Evolutionary conservation across 2,888 invertebrate species (phyloP).

Genomic region (Glyphotaelius pellucidus): DNA sequence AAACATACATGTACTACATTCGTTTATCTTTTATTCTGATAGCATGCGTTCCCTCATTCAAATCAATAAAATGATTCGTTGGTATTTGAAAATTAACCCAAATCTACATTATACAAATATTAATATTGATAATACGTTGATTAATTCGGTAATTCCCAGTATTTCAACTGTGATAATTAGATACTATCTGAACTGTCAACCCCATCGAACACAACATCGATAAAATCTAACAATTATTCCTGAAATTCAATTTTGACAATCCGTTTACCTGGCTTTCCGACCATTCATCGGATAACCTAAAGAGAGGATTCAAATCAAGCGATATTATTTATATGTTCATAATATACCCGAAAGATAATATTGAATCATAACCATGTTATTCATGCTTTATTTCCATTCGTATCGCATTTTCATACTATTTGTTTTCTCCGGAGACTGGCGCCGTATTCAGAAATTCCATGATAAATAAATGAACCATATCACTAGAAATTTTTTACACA

Average conservation of each 20-base stretch:
- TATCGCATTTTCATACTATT: not conserved
- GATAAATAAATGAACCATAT: not conserved
- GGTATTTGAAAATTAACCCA: not conserved
- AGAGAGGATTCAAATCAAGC: not conserved
- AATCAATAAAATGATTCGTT: not conserved
- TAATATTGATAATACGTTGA: not conserved
- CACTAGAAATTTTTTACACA: not conserved
- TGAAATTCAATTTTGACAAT: not conserved
- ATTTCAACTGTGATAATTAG: not conserved
- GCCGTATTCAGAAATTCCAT: not conserved
- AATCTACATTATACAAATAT: not conserved
- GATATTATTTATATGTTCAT: not conserved
- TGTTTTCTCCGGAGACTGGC: not conserved
- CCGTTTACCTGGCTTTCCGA: not conserved
- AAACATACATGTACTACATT: too few species aligned
- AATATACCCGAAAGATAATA: not conserved
- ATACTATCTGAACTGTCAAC: not conserved
- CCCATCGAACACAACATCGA: not conserved
- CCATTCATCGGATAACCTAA: not conserved
- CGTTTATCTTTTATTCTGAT: not conserved
- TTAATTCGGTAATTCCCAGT: not conserved
- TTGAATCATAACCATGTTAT: not conserved
- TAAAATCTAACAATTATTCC: not conserved
- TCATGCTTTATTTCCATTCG: not conserved
- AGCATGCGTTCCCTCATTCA: not conserved